Conservation (phyloP, 2,113 vertebrate genomes). For the Brachirus orientalis region DNA sequence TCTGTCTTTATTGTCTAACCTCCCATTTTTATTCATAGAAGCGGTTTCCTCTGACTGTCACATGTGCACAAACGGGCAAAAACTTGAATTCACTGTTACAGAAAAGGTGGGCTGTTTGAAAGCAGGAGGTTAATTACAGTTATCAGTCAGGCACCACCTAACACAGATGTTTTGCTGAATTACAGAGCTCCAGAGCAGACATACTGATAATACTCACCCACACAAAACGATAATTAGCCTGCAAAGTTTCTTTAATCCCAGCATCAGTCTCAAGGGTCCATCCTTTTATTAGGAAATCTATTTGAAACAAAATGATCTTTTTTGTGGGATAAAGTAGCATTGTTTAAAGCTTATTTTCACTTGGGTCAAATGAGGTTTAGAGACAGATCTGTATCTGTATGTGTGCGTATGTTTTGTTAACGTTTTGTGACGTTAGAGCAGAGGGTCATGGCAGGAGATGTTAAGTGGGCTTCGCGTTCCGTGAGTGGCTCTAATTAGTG, state of each 20-base stretch:
- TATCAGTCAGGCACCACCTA: constrained; percentile 29
- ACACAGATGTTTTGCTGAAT: constrained; percentile 48
- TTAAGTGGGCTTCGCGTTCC: constrained; percentile 37
- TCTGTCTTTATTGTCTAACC: neutral
- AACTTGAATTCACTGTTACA: constrained; percentile 14
- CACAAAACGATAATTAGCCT: constrained; percentile 26
- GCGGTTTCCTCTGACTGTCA: constrained; percentile 9
- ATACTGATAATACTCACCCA: constrained; percentile 14
- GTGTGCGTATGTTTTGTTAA: constrained; percentile 51
- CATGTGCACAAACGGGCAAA: constrained; percentile 20
- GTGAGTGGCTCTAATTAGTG: constrained; percentile 64
- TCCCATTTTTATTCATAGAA: constrained; percentile 16
- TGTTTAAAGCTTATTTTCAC: constrained; percentile 7
- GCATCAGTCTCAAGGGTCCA: constrained; percentile 1
- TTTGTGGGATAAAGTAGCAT: constrained; percentile 17
- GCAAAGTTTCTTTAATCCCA: constrained; percentile 16
- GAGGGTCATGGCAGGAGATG: constrained; percentile 46
- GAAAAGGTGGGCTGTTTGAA: constrained; percentile 17
- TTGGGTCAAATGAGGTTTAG: constrained; percentile 29
- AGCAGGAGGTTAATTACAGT: constrained; percentile 46
- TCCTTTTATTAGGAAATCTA: constrained; percentile 9
- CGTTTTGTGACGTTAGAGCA: constrained; percentile 52
- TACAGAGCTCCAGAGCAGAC: constrained; percentile 16
- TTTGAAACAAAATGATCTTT: constrained; percentile 23
- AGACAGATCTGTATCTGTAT: constrained; percentile 36